Evolutionary conservation across 1,140 invertebrate species (phyloP).

Genomic region (Pantala flavescens): DNA sequence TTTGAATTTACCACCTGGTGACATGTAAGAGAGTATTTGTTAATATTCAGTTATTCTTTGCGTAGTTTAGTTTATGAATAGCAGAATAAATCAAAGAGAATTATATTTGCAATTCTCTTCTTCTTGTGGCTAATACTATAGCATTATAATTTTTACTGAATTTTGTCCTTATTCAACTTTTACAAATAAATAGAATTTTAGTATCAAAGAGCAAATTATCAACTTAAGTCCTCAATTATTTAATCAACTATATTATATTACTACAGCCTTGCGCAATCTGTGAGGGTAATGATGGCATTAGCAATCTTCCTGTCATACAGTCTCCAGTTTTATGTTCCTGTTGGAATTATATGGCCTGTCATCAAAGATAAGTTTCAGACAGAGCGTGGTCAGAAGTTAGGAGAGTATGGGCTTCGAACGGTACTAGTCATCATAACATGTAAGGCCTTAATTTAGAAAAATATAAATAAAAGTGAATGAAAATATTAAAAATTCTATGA

Average conservation of each 20-base stretch:
- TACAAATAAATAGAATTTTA: too few relatives aligned
- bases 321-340: slow-evolving; percentile 85
- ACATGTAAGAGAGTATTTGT: slow-evolving; percentile 63
- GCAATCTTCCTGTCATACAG: slow-evolving; percentile 81
- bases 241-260: not conserved
- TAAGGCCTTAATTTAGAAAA: slow-evolving; percentile 40
- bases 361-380: slow-evolving; percentile 49
- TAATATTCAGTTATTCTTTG: too few relatives aligned
- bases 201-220: too few relatives aligned
- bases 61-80: not conserved
- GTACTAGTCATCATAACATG: slow-evolving; percentile 66
- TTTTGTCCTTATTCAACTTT: too few relatives aligned
- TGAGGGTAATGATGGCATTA: slow-evolving; percentile 70
- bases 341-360: slow-evolving; percentile 76
- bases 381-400: slow-evolving; percentile 43
- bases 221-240: too few relatives aligned
- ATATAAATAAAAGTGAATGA: not conserved
- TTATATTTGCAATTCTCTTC: too few relatives aligned
- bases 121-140: too few relatives aligned
- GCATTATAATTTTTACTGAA: too few relatives aligned
- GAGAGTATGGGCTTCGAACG: slow-evolving; percentile 57
- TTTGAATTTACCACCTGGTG: slow-evolving; percentile 60
- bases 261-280: slow-evolving; percentile 66
- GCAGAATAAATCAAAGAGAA: not conserved
- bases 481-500: not conserved